These are phyloP conservation scores for Saturnia pavonia DNA, from an alignment of 2,888 invertebrate genomes.

Conservation along the genomic window DNA sequence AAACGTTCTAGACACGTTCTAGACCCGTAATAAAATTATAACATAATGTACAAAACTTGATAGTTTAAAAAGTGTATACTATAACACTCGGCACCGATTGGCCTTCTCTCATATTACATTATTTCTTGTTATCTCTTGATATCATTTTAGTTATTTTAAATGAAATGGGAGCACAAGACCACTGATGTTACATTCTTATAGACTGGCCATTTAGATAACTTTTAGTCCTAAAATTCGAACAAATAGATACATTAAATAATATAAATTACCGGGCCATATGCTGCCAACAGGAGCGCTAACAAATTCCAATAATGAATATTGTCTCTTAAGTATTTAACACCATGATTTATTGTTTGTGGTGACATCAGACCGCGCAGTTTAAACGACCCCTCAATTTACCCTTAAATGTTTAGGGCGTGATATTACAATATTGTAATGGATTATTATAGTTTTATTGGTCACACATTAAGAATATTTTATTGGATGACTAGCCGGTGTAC, in stretches of 20 bases:
- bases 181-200: no score
- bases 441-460: constrained; percentile 65
- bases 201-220: no score
- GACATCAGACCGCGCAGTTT: constrained; percentile 35
- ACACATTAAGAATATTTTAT: constrained; percentile 40
- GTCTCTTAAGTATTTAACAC: constrained; percentile 47
- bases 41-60: no score
- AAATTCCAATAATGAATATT: constrained; percentile 20
- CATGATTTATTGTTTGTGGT: constrained; percentile 67
- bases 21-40: no score
- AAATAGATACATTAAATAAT: constrained; percentile 1
- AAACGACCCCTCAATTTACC: constrained; percentile 32
- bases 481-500: constrained; percentile 22
- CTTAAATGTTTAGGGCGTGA: constrained; percentile 65
- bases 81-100: no score
- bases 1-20: no score
- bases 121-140: no score
- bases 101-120: no score
- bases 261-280: constrained; percentile 20
- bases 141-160: no score
- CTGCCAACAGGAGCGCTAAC: constrained; percentile 3
- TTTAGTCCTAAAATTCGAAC: background rate
- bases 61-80: no score
- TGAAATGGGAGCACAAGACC: no score
- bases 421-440: constrained; percentile 52